These are phyloP conservation scores for Caradrina kadenii DNA, from an alignment of 2,888 invertebrate species.

Conservation along the genomic window DNA sequence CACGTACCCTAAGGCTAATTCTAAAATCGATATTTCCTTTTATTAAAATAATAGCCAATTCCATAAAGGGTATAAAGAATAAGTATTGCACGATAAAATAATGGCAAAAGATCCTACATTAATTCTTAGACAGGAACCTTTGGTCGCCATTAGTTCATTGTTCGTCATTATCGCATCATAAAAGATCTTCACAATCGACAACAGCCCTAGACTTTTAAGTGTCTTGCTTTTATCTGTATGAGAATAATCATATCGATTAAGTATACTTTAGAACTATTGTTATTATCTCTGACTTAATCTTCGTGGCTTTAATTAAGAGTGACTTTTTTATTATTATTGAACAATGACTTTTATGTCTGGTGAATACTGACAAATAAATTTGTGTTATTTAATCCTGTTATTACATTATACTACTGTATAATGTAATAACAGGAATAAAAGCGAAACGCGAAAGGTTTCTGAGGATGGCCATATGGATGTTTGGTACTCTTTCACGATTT, in stretches of 20 bases:
- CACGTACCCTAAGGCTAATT: not conserved
- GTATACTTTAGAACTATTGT: not conserved
- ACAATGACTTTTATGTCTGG: too few species aligned
- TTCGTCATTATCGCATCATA: not conserved
- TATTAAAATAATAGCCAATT: not conserved
- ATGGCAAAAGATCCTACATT: not conserved
- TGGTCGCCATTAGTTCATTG: not conserved
- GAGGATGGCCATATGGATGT: too few species aligned
- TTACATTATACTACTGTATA: too few species aligned
- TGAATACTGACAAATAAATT: too few species aligned
- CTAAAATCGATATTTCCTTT: not conserved
- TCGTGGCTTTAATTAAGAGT: not conserved
- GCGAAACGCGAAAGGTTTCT: too few species aligned
- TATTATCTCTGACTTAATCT: not conserved
- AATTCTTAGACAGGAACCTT: constrained; percentile 14
- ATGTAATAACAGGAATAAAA: too few species aligned
- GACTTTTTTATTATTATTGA: constrained; percentile 10
- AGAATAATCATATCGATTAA: constrained; percentile 2
- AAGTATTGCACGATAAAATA: constrained; percentile 17
- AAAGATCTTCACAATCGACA: constrained; percentile 14
- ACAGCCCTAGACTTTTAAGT: not conserved
- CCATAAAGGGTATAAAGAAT: not conserved
- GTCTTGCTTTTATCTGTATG: not conserved
- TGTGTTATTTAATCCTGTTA: too few species aligned
- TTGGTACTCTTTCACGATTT: too few species aligned